Conservation (phyloP, 1,140 invertebrate genomes). For the Venturia canescens region DNA sequence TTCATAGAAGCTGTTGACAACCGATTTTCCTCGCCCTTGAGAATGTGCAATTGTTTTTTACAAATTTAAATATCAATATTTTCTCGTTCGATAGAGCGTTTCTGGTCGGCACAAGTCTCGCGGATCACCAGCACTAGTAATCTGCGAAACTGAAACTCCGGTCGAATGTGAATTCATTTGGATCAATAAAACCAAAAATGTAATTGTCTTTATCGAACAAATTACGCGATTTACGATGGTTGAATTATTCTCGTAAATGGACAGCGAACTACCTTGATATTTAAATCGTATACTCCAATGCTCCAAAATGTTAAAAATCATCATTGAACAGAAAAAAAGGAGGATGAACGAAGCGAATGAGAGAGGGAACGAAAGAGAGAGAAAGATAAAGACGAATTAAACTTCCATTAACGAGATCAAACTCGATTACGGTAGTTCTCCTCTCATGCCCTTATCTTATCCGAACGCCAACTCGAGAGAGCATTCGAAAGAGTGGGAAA, state of each 20-base stretch:
- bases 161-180: no score
- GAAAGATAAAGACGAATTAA: not conserved
- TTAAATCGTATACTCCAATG: constrained; percentile 28
- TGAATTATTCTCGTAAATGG: not conserved
- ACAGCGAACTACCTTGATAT: constrained; percentile 42
- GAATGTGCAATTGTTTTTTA: no score
- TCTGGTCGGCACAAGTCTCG: no score
- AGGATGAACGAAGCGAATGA: not conserved
- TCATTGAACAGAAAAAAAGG: not conserved
- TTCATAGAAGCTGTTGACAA: no score
- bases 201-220: not conserved
- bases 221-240: not conserved
- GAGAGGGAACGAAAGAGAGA: not conserved
- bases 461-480: not conserved
- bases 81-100: no score
- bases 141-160: no score
- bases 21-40: no score
- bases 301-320: not conserved
- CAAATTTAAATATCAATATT: no score
- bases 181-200: no score
- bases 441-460: constrained; percentile 13
- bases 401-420: constrained; percentile 17
- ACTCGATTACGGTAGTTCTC: constrained; percentile 21
- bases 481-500: not conserved
- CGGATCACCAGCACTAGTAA: no score